phyloP scores from a whole-genome alignment of 1,140 invertebrate genomes.

The Andrena cerasifolii region DNA sequence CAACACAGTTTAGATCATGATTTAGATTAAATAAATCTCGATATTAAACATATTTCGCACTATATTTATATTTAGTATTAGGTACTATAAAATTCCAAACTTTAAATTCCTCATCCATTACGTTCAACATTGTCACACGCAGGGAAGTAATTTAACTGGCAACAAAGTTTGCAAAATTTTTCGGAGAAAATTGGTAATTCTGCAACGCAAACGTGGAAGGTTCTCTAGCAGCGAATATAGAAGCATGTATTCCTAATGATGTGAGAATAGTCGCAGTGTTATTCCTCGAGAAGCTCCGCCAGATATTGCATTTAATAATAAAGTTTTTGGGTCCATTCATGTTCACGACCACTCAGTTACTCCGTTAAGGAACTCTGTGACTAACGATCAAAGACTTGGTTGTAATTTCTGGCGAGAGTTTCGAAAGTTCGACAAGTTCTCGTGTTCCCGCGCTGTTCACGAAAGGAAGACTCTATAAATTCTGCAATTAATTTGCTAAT shows the following conservation, averaged over 20 bases:
- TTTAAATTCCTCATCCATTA: no score
- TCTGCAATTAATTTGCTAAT: slow-evolving; percentile 47
- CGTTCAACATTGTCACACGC: no score
- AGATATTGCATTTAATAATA: slow-evolving; percentile 56
- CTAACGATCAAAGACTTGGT: slow-evolving; percentile 57
- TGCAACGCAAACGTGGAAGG: no score
- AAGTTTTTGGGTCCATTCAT: slow-evolving; percentile 51
- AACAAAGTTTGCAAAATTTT: no score
- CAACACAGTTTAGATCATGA: no score
- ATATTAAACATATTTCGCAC: no score
- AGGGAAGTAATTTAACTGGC: no score
- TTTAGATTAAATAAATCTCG: no score
- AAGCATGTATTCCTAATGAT: not conserved
- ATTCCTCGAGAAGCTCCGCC: slow-evolving; percentile 17
- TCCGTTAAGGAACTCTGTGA: slow-evolving; percentile 50
- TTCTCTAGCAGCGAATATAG: not conserved
- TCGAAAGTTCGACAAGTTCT: slow-evolving; percentile 62
- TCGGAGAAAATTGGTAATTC: no score
- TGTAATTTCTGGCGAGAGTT: slow-evolving; percentile 63
- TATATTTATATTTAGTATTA: no score
- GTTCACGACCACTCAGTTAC: slow-evolving; percentile 18
- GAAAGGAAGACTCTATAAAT: slow-evolving; percentile 32
- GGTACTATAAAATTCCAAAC: no score
- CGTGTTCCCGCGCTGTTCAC: slow-evolving; percentile 43
- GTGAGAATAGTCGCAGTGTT: not conserved